Evolutionary conservation across 2,797 vertebrate genomes (phyloP), one percentile per base, ranked within the genome.

Genomic region (Eidolon dupreanum): DNA sequence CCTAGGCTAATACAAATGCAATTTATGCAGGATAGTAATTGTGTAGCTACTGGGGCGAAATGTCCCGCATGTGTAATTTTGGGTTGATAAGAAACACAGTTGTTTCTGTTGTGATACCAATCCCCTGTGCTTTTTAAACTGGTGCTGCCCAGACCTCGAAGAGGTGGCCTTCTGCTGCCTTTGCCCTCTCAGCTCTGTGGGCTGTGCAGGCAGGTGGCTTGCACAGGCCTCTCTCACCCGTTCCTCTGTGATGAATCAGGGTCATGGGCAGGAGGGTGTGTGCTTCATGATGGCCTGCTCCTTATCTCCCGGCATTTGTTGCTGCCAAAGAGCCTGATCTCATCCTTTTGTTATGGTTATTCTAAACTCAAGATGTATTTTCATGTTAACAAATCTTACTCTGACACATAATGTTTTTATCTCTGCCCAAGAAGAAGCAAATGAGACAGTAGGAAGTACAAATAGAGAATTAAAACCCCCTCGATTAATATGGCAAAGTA

Each of bases 281-380:
- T 28, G 2, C 9, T 36, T 28, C 36, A 11, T 1, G 2, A 0
- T 55, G 16, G 13, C 17, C 13, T 3, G 1, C 4, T 66, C 33
- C 36, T 87, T 26, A 41, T 61, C n/a, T 53, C 71, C n/a, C 26
- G 17, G 53, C 8, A 2, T 51, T 91, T 57, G 70, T 38, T 77
- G 8, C 46, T 65, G 12, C 49, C 24, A 12, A 59, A 20, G 22
- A 8, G 1, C 41, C 38, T 61, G 31, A 46, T 33, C 9, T 20
- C 82, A 78, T 41, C 16, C 22, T n/a, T n/a, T 8, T 33, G 5
- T 28, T 38, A 3, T 15, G 15, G 9, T 70, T n/a, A 8, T 33
- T 75, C 33, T 88, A 28, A 83, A 51, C 63, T 71, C 88, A 59
- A 88, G 36, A 73, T 63, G 66, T 79, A 3, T 74, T 74, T 88